Percentiles rank a stretch among this genome's conserved stretches.
These are phyloP conservation scores for Corythornis cristatus DNA, from an alignment of 2,113 vertebrate species.

Conservation along the genomic window DNA sequence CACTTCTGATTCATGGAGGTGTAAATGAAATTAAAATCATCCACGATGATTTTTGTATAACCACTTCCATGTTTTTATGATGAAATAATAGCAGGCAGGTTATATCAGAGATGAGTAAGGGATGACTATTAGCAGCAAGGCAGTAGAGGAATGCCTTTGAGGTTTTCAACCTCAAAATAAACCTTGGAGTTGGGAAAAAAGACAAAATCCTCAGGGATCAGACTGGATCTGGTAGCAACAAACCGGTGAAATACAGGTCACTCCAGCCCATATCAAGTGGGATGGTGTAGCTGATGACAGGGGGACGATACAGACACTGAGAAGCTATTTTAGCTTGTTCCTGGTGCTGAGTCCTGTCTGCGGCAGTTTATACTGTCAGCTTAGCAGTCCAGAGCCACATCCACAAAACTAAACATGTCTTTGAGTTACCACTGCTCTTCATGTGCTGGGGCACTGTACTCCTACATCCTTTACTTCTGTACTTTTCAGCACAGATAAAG, in stretches of 20 bases:
- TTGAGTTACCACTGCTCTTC: background rate
- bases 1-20: background rate
- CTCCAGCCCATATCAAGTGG: background rate
- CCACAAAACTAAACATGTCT: background rate
- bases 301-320: too few relatives aligned
- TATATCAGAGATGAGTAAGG: background rate
- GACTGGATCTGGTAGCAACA: background rate
- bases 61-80: background rate
- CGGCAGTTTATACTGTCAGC: rapidly evolving
- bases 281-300: background rate
- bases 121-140: background rate
- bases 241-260: background rate
- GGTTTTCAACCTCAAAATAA: slow-evolving; percentile 2
- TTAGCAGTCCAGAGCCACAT: background rate
- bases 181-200: background rate
- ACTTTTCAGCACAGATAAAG: rapidly evolving
- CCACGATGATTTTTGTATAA: background rate
- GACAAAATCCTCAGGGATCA: background rate
- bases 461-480: background rate
- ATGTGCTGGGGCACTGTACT: rapidly evolving
- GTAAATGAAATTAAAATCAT: background rate
- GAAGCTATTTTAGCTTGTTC: background rate
- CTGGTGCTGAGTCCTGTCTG: background rate
- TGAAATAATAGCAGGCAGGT: background rate
- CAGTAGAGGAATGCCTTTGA: background rate